These are phyloP conservation scores for Oncorhynchus masou DNA, from an alignment of 2,113 vertebrate genomes.

Conservation along the genomic window DNA sequence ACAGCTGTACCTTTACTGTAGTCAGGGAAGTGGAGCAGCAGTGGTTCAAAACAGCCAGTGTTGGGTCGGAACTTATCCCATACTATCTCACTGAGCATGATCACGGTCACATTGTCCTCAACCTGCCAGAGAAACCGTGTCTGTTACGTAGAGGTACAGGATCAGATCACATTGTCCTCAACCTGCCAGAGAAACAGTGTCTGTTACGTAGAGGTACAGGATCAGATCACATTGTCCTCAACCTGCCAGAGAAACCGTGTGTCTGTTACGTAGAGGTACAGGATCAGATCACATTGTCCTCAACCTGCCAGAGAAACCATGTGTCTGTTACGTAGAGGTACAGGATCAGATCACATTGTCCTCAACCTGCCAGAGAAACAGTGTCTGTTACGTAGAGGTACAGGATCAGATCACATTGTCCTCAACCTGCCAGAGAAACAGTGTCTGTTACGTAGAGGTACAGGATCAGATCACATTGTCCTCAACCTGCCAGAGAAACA, in stretches of 20 bases:
- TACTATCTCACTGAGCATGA: constrained; percentile 91
- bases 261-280: background rate
- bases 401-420: too few species aligned
- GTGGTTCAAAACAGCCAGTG: constrained; percentile 88
- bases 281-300: constrained; percentile 35
- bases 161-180: constrained; percentile 51
- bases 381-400: background rate
- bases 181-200: constrained; percentile 67
- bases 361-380: constrained; percentile 72
- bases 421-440: constrained; percentile 72
- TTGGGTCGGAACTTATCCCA: constrained; percentile 94
- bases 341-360: too few species aligned
- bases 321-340: background rate
- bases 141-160: background rate
- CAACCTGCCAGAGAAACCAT: constrained; percentile 69
- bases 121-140: constrained; percentile 67
- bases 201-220: background rate
- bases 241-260: constrained; percentile 67
- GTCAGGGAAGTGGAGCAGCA: constrained; percentile 90
- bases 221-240: constrained; percentile 51
- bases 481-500: constrained; percentile 72
- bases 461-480: too few species aligned
- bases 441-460: background rate
- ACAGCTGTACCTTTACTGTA: constrained; percentile 89
- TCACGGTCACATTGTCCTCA: constrained; percentile 85